These are phyloP conservation scores for Agapornis roseicollis DNA, from an alignment of 2,113 vertebrate genomes.

Conservation along the genomic window DNA sequence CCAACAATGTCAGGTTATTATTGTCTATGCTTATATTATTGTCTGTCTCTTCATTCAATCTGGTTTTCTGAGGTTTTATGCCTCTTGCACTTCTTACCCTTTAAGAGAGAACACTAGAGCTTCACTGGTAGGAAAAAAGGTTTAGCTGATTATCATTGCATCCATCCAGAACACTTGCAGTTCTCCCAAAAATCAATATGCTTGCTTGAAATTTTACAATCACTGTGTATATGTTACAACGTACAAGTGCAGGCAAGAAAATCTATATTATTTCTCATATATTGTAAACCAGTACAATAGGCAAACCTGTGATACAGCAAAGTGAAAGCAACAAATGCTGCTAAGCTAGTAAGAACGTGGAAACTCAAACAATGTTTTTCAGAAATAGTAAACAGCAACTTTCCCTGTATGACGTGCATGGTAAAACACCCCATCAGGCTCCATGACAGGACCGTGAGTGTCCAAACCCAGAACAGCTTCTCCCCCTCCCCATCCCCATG, in stretches of 20 bases:
- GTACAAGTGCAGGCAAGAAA: conserved; percentile 69
- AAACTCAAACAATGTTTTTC: conserved; percentile 13
- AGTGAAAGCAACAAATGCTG: conserved; percentile 67
- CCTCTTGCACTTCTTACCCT: conserved; percentile 41
- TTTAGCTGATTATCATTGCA: conserved; percentile 53
- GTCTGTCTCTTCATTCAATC: background rate
- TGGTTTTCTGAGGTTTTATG: conserved; percentile 9
- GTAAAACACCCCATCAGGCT: background rate
- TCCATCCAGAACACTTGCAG: background rate
- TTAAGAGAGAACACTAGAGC: conserved; percentile 22
- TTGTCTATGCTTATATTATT: conserved; percentile 21
- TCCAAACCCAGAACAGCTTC: background rate
- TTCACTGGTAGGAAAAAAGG: background rate
- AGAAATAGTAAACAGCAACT: conserved; percentile 20
- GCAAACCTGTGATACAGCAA: conserved; percentile 70
- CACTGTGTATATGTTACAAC: conserved; percentile 69
- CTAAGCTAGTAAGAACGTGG: conserved; percentile 56
- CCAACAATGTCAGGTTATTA: conserved; percentile 19
- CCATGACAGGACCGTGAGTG: background rate
- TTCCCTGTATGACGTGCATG: background rate
- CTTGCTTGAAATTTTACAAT: conserved; percentile 57
- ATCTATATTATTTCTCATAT: conserved; percentile 58
- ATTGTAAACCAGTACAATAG: conserved; percentile 74
- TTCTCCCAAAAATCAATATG: background rate
- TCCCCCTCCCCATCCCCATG: background rate